These are phyloP conservation scores for Antennarius maculatus DNA, from an alignment of 2,797 vertebrate species.

Conservation along the genomic window DNA sequence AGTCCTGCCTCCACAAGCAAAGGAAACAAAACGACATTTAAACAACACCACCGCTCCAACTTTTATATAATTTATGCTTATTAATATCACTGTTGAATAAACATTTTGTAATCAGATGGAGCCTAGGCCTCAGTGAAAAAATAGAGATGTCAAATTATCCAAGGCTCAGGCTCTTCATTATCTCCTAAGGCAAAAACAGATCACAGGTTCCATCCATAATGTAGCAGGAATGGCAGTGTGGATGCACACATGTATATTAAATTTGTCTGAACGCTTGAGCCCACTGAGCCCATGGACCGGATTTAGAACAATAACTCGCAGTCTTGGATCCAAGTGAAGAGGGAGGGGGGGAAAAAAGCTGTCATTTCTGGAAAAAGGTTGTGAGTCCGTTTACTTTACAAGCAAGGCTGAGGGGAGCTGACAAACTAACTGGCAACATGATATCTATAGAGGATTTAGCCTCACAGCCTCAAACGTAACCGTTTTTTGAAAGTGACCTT, in stretches of 20 bases:
- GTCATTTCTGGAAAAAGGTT: slow-evolving; percentile 19
- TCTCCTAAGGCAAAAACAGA: slow-evolving; percentile 20
- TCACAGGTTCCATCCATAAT: slow-evolving; percentile 14
- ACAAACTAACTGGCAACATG: slow-evolving; percentile 7
- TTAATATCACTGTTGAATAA: slow-evolving; percentile 32
- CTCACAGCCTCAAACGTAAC: background rate
- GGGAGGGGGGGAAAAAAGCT: slow-evolving; percentile 22
- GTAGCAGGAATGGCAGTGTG: background rate
- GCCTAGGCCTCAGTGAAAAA: background rate
- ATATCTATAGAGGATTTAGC: slow-evolving; percentile 6
- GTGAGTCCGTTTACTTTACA: slow-evolving; percentile 29
- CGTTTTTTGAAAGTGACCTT: no score
- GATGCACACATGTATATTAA: slow-evolving; percentile 14
- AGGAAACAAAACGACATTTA: slow-evolving; percentile 29
- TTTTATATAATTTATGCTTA: slow-evolving; percentile 27
- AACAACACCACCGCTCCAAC: slow-evolving; percentile 17
- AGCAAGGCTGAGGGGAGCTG: slow-evolving; percentile 14
- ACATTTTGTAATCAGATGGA: slow-evolving; percentile 24
- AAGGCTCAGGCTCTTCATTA: slow-evolving; percentile 19
- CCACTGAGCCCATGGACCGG: slow-evolving; percentile 1
- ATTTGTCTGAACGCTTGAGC: slow-evolving; percentile 12
- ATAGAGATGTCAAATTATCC: slow-evolving; percentile 22
- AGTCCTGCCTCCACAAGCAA: slow-evolving; percentile 11
- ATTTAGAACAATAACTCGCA: slow-evolving; percentile 22
- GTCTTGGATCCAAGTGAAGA: slow-evolving; percentile 37